phyloP scores from a whole-genome alignment of 2,797 vertebrate genomes.

The Orientallactaga sibirica region DNA sequence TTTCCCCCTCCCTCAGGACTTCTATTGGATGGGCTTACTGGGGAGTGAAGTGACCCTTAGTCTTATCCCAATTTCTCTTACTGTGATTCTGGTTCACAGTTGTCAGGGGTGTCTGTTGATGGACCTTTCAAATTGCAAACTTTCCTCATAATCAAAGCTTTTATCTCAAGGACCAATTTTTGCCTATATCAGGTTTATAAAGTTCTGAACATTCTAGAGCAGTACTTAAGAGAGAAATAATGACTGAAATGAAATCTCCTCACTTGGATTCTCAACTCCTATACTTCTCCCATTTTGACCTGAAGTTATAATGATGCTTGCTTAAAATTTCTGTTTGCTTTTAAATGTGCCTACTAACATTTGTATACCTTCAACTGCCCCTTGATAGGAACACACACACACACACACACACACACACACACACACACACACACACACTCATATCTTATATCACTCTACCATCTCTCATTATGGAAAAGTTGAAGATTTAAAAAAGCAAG shows the following conservation, averaged over 20 bases:
- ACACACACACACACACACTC: too few species aligned
- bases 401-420: neutral
- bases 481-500: neutral
- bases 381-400: neutral
- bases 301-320: neutral
- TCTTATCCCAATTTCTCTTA: slow-evolving; percentile 4
- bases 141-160: slow-evolving; percentile 39
- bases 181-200: neutral
- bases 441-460: neutral
- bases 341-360: neutral
- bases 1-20: neutral
- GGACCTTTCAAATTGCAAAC: slow-evolving; percentile 27
- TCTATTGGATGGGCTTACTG: neutral
- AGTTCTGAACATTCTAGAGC: neutral
- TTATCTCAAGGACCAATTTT: slow-evolving; percentile 32
- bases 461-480: neutral
- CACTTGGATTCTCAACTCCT: neutral
- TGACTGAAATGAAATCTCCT: neutral
- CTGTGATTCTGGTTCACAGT: neutral
- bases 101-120: neutral
- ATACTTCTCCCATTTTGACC: neutral
- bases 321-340: slow-evolving; percentile 1
- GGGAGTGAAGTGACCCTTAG: neutral
- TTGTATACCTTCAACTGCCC: neutral
- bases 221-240: neutral